Conservation (phyloP, 2,888 invertebrate genomes). For the Agriopis leucophaearia region DNA sequence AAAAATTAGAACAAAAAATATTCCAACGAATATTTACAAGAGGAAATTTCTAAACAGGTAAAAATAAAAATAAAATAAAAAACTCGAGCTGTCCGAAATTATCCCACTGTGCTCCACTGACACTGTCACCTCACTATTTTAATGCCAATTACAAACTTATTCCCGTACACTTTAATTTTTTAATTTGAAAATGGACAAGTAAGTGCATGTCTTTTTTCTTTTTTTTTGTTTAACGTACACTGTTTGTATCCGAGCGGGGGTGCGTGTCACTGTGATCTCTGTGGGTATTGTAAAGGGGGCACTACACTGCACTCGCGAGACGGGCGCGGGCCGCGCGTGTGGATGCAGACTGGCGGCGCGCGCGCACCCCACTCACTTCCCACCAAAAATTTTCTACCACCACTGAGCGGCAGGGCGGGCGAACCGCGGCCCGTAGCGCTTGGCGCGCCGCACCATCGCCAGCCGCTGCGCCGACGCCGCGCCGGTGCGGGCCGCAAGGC, state of each 20-base stretch:
- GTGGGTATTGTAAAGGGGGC: conserved; percentile 54
- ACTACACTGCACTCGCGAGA: conserved; percentile 69
- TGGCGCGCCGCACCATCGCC: not conserved
- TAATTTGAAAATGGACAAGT: conserved; percentile 48
- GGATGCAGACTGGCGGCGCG: conserved; percentile 77
- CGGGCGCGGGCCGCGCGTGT: conserved; percentile 79
- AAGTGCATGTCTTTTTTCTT: conserved; percentile 59
- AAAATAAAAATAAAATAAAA: conserved; percentile 56
- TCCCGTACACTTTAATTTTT: conserved; percentile 66
- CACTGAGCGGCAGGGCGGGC: conserved; percentile 65
- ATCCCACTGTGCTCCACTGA: conserved; percentile 76
- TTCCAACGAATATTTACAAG: conserved; percentile 76
- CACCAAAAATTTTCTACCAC: conserved; percentile 84
- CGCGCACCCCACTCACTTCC: conserved; percentile 85
- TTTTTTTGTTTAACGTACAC: conserved; percentile 72
- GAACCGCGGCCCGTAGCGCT: conserved; percentile 69
- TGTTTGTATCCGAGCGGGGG: conserved; percentile 60
- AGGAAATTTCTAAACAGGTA: conserved; percentile 53
- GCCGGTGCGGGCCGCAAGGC: not conserved
- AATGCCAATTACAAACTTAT: conserved; percentile 84
- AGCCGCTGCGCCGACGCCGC: not conserved
- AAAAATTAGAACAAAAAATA: conserved; percentile 75
- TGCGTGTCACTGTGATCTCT: conserved; percentile 65
- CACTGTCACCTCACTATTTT: conserved; percentile 82
- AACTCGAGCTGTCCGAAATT: conserved; percentile 62